Conservation (phyloP, 2,888 invertebrate genomes). For the Octodonta nipae region DNA sequence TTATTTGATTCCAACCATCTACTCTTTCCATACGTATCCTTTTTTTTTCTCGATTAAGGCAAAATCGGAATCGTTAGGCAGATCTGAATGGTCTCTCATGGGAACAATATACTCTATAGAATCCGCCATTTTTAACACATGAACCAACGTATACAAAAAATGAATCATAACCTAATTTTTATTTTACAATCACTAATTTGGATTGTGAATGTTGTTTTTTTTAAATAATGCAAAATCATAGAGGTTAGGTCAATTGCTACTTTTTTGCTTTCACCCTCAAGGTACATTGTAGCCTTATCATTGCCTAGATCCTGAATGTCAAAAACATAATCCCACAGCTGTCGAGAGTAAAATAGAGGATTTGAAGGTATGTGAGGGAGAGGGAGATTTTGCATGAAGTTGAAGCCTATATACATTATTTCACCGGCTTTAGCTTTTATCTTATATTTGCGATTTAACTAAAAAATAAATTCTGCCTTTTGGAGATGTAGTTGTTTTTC, state of each 20-base stretch:
- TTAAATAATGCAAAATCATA: conserved; percentile 12
- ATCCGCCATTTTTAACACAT: conserved; percentile 6
- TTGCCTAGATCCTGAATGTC: conserved; percentile 12
- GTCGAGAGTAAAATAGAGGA: conserved; percentile 11
- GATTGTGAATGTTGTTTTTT: conserved; percentile 2
- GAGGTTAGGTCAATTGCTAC: conserved; percentile 3
- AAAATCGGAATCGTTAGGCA: conserved; percentile 3
- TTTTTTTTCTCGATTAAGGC: too few relatives aligned
- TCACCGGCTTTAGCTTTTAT: conserved; percentile 8
- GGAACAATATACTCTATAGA: conserved; percentile 6
- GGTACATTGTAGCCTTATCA: conserved; percentile 9
- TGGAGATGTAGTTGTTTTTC: too few relatives aligned
- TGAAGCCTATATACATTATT: conserved; percentile 8
- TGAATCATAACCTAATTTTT: too few relatives aligned
- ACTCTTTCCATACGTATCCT: too few relatives aligned
- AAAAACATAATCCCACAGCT: conserved; percentile 14
- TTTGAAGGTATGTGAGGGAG: conserved; percentile 12
- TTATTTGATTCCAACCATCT: too few relatives aligned
- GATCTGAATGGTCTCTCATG: conserved; percentile 5
- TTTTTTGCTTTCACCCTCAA: conserved; percentile 10
- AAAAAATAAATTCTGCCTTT: too few relatives aligned
- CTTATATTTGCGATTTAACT: conserved; percentile 11
- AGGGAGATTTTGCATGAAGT: conserved; percentile 15
- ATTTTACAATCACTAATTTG: conserved; percentile 12
- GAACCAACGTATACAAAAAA: conserved; percentile 9